Percentiles rank a stretch among this genome's conserved stretches.
phyloP scores from a whole-genome alignment of 2,113 vertebrate species.

The Malurus alboscapulatus region DNA sequence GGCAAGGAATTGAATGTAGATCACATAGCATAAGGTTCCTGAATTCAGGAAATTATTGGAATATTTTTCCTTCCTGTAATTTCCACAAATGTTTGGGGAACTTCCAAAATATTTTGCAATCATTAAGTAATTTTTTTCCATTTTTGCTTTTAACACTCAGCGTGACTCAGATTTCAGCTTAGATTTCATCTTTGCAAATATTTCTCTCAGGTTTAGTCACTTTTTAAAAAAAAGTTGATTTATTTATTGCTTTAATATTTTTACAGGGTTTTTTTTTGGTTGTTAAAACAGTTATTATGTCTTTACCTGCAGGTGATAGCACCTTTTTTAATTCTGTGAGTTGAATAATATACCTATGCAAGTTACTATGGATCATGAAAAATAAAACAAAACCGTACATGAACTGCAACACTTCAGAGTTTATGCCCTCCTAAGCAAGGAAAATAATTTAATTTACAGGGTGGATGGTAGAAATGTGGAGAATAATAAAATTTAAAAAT shows the following conservation, averaged over 20 bases:
- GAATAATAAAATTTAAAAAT: not conserved
- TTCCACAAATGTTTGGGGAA: not conserved
- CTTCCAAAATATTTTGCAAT: not conserved
- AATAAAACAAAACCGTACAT: not conserved
- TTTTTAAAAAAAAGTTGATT: not conserved
- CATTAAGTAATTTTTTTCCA: not conserved
- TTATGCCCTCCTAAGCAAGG: not conserved
- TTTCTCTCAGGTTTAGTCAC: not conserved
- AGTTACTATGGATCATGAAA: not conserved
- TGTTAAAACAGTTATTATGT: not conserved
- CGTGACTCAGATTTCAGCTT: not conserved
- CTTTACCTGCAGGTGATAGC: not conserved
- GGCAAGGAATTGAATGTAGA: not conserved
- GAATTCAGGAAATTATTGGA: not conserved
- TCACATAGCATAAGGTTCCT: not conserved
- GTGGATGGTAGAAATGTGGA: not conserved
- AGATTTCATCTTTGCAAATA: not conserved
- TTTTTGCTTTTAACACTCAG: not conserved
- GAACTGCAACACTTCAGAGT: not conserved
- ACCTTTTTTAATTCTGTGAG: not conserved
- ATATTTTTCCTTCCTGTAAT: not conserved
- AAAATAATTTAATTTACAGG: not conserved
- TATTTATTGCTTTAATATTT: not conserved
- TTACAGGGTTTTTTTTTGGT: not conserved
- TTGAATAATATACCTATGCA: not conserved